Evolutionary conservation across 2,888 invertebrate species (phyloP).

Genomic region (Nomada hirtipes): DNA sequence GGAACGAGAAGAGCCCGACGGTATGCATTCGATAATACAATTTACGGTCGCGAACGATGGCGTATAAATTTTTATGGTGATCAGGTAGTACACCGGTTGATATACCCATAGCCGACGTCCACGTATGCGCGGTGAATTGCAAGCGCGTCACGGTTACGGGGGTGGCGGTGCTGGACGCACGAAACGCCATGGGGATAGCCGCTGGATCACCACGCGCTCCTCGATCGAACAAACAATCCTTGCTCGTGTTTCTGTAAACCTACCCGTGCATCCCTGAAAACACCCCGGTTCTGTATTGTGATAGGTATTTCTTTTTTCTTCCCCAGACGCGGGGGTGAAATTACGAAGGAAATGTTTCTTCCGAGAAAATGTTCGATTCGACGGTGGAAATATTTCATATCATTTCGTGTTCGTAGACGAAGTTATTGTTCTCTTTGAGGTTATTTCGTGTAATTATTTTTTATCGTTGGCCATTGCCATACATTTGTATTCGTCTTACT

Average conservation of each 20-base stretch:
- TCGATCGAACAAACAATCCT: conserved; percentile 75
- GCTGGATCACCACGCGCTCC: conserved; percentile 62
- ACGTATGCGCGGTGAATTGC: conserved; percentile 74
- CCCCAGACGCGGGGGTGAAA: no score
- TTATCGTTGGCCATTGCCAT: no score
- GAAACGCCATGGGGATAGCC: conserved; percentile 13
- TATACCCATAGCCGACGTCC: conserved; percentile 69
- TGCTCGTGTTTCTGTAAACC: conserved; percentile 1
- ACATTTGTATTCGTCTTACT: no score
- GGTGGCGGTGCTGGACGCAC: conserved; percentile 41
- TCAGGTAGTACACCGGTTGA: conserved; percentile 80
- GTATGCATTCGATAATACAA: conserved; percentile 81
- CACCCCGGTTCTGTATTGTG: no score
- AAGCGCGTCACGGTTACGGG: conserved; percentile 63
- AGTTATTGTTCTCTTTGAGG: no score
- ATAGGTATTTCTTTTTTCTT: no score
- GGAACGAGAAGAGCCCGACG: conserved; percentile 60
- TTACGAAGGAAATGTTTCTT: no score
- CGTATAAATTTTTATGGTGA: conserved; percentile 84
- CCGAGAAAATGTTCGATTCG: no score
- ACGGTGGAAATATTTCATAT: no score
- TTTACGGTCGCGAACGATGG: conserved; percentile 81
- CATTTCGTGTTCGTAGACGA: no score
- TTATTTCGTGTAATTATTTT: no score
- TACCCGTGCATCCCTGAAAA: no score